Percentiles rank a stretch among this genome's conserved stretches.
Evolutionary conservation across 1,140 invertebrate species (phyloP).

Genomic region (Rhyzopertha dominica): DNA sequence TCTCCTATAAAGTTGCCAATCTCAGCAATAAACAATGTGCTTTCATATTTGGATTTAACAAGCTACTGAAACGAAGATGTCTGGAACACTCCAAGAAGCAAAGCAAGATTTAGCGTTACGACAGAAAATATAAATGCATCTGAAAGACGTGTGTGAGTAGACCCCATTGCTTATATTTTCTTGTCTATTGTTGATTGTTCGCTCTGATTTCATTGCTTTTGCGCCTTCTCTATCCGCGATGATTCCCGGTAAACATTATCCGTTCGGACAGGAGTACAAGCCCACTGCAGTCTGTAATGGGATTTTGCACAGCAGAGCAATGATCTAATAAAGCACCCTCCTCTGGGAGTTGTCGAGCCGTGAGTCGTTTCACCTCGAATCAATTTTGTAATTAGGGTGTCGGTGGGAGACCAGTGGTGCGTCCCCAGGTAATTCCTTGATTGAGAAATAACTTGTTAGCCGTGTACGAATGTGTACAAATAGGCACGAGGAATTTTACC

Average conservation of each 20-base stretch:
- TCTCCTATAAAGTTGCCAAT: no score
- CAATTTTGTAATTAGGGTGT: constrained; percentile 41
- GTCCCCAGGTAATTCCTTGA: constrained; percentile 35
- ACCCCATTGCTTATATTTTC: no score
- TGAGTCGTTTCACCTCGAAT: constrained; percentile 38
- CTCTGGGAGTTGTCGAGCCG: constrained; percentile 36
- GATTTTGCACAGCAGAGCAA: constrained; percentile 39
- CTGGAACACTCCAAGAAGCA: no score
- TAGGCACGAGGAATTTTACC: no score
- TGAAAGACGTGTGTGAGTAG: no score
- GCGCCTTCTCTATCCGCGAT: constrained; percentile 2
- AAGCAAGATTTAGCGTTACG: no score
- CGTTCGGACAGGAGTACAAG: constrained; percentile 7
- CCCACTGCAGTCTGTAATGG: constrained; percentile 30
- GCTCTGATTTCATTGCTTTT: constrained; percentile 2
- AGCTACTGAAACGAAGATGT: no score
- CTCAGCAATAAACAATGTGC: no score
- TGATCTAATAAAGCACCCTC: constrained; percentile 41
- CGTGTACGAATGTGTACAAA: constrained; percentile 13
- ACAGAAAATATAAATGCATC: no score
- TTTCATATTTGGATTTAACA: no score
- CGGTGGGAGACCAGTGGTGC: constrained; percentile 29
- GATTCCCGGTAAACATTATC: constrained; percentile 5
- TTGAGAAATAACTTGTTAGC: constrained; percentile 36
- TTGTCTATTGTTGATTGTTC: not conserved